phyloP scores from a whole-genome alignment of 2,113 vertebrate genomes.

The Alaudala cheleensis region DNA sequence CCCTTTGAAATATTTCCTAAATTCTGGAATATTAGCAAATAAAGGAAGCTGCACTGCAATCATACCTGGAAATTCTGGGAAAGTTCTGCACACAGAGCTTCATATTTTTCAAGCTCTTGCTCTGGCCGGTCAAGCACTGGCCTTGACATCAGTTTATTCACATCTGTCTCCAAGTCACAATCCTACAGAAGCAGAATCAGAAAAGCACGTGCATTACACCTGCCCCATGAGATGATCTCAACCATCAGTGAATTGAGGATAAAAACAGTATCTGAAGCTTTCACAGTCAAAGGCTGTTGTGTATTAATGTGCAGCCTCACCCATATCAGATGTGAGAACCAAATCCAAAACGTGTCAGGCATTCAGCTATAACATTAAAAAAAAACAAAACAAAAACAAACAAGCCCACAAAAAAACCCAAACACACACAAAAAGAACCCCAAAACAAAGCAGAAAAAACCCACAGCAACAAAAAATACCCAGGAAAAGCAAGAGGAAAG shows the following conservation, averaged over 20 bases:
- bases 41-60: background rate
- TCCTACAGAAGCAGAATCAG: conserved; percentile 75
- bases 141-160: conserved; percentile 75
- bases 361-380: background rate
- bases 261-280: background rate
- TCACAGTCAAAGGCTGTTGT: background rate
- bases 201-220: background rate
- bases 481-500: background rate
- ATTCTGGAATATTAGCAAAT: background rate
- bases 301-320: background rate
- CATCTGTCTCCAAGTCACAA: conserved; percentile 89
- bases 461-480: too few relatives aligned
- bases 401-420: background rate
- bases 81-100: conserved; percentile 81
- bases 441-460: too few relatives aligned
- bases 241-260: background rate
- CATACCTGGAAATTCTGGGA: conserved; percentile 80
- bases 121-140: conserved; percentile 77
- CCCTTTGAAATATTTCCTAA: background rate
- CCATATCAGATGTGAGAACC: background rate
- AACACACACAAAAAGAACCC: too few relatives aligned
- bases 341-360: background rate
- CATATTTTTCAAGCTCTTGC: conserved; percentile 82
- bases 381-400: background rate
- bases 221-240: background rate